phyloP scores from a whole-genome alignment of 2,888 invertebrate genomes.

The Apamea anceps region DNA sequence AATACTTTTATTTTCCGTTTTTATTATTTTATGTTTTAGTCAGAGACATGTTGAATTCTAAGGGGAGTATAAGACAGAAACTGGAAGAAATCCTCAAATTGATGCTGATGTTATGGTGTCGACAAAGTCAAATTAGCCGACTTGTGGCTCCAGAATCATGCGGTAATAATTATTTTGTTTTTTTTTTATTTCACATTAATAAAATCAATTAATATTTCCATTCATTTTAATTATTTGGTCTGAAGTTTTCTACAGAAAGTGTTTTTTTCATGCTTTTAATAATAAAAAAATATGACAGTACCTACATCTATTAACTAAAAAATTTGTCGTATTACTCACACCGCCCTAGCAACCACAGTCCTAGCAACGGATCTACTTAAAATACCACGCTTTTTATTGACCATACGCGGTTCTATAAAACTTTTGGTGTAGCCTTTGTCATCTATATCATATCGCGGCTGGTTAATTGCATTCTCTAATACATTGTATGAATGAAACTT shows the following conservation, averaged over 20 bases:
- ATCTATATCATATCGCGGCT: conserved; percentile 10
- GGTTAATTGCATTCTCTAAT: conserved; percentile 62
- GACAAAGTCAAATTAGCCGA: conserved; percentile 93
- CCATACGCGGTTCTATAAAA: neutral
- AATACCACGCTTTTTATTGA: conserved; percentile 30
- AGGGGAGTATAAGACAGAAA: conserved; percentile 88
- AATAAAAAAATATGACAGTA: conserved; percentile 11
- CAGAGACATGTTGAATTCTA: conserved; percentile 80
- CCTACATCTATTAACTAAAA: conserved; percentile 7
- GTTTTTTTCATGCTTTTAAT: neutral
- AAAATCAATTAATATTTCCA: neutral
- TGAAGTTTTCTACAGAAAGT: neutral
- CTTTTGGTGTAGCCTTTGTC: neutral
- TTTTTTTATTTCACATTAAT: neutral
- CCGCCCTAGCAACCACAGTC: conserved; percentile 25
- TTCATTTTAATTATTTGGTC: neutral
- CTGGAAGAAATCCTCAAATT: conserved; percentile 95
- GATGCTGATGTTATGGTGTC: conserved; percentile 96
- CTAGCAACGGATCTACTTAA: conserved; percentile 24
- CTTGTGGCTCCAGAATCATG: conserved; percentile 91
- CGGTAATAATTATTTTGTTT: conserved; percentile 82
- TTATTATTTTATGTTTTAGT: conserved; percentile 80
- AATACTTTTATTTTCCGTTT: conserved; percentile 36
- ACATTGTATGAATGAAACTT: conserved; percentile 78
- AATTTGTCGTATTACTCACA: conserved; percentile 40